These are phyloP conservation scores for Nymphalis polychloros DNA, from an alignment of 2,888 invertebrate genomes.

Conservation along the genomic window DNA sequence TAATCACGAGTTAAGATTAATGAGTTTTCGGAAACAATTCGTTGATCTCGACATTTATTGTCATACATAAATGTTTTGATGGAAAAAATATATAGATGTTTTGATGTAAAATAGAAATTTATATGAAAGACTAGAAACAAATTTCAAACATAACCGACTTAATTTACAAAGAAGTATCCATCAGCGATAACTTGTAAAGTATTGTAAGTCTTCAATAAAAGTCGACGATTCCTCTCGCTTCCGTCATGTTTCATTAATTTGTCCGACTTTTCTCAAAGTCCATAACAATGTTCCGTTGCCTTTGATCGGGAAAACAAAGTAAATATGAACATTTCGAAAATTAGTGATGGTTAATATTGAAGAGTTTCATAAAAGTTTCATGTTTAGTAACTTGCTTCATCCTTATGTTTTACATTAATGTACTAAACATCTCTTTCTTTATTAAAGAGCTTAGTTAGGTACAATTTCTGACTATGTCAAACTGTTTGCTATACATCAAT, in stretches of 20 bases:
- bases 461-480: too few relatives aligned
- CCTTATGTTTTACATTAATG: background rate
- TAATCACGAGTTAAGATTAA: background rate
- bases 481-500: too few relatives aligned
- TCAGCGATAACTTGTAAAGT: constrained; percentile 10
- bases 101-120: too few relatives aligned
- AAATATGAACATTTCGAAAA: constrained; percentile 1
- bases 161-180: constrained; percentile 2
- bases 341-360: background rate
- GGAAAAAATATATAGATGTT: too few relatives aligned
- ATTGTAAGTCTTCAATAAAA: constrained; percentile 23
- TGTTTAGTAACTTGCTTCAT: background rate
- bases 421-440: too few relatives aligned
- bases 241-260: constrained; percentile 27
- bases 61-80: too few relatives aligned
- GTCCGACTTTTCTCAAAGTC: constrained; percentile 18
- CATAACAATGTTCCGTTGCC: constrained; percentile 12
- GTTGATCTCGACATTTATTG: too few relatives aligned
- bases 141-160: background rate
- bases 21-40: too few relatives aligned
- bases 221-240: constrained; percentile 7
- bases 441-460: too few relatives aligned
- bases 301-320: constrained; percentile 14
- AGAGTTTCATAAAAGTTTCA: background rate
- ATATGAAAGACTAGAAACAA: background rate